phyloP scores from a whole-genome alignment of 2,113 vertebrate genomes.

The Pterocles gutturalis region DNA sequence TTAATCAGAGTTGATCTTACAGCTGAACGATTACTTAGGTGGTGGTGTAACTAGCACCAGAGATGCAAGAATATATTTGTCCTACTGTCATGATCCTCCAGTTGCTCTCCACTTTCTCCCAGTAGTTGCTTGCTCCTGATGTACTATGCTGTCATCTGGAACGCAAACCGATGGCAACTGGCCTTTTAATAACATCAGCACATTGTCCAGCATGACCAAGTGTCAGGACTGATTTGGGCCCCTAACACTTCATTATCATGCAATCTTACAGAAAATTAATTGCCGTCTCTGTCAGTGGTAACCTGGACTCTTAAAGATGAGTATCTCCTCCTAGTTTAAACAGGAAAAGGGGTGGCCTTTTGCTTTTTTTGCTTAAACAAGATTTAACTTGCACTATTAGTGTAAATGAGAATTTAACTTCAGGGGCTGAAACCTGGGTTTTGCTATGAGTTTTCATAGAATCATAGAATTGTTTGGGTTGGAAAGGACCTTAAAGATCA shows the following conservation, averaged over 20 bases:
- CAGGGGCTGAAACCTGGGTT: neutral
- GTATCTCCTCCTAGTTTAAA: neutral
- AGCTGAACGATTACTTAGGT: neutral
- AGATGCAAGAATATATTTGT: neutral
- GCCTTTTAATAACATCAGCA: constrained; percentile 14
- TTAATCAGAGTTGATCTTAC: neutral
- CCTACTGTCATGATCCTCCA: neutral
- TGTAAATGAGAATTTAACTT: neutral
- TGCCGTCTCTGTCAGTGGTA: neutral
- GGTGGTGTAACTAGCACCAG: neutral
- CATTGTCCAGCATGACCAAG: neutral
- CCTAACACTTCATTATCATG: neutral
- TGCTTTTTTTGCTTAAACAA: neutral
- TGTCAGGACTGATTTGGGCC: neutral
- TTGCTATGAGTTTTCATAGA: neutral
- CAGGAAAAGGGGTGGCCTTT: neutral
- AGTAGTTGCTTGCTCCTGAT: neutral
- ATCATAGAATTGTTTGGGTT: too few species aligned
- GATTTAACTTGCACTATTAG: neutral
- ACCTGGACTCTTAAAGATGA: neutral
- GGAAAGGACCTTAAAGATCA: too few species aligned
- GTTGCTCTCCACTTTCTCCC: neutral
- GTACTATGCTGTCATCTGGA: neutral
- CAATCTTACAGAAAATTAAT: constrained; percentile 24
- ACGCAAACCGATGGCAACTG: neutral